Evolutionary conservation across 1,140 invertebrate genomes (phyloP).

Genomic region (Delia radicum): DNA sequence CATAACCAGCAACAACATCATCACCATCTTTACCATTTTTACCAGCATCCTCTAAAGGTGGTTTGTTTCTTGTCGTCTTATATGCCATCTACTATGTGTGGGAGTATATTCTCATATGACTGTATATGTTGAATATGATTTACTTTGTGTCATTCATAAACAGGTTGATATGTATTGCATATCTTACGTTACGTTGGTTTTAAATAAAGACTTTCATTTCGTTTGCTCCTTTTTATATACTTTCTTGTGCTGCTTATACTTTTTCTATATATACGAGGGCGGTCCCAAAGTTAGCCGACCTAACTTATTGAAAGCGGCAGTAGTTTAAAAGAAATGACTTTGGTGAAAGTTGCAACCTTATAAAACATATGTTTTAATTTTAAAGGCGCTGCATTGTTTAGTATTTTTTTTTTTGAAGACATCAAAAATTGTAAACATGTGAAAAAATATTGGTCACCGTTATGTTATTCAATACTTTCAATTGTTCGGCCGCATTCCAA

Average conservation of each 20-base stretch:
- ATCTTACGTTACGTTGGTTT: background rate
- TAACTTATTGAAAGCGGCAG: no score
- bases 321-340: no score
- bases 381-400: no score
- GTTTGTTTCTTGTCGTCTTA: background rate
- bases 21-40: background rate
- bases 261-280: no score
- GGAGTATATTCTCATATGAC: background rate
- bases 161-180: slow-evolving; percentile 8
- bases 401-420: no score
- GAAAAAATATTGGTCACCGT: no score
- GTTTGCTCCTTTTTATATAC: background rate
- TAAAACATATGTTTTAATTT: no score
- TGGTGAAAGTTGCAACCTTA: no score
- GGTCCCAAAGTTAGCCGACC: no score
- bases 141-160: slow-evolving; percentile 19
- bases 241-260: background rate
- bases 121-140: slow-evolving; percentile 1
- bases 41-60: background rate
- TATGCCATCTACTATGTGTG: background rate
- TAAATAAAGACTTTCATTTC: background rate
- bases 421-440: no score
- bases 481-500: no score
- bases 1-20: background rate
- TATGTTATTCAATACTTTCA: no score